These are phyloP conservation scores for Cataglyphis livida DNA, from an alignment of 2,888 invertebrate genomes.

Conservation along the genomic window DNA sequence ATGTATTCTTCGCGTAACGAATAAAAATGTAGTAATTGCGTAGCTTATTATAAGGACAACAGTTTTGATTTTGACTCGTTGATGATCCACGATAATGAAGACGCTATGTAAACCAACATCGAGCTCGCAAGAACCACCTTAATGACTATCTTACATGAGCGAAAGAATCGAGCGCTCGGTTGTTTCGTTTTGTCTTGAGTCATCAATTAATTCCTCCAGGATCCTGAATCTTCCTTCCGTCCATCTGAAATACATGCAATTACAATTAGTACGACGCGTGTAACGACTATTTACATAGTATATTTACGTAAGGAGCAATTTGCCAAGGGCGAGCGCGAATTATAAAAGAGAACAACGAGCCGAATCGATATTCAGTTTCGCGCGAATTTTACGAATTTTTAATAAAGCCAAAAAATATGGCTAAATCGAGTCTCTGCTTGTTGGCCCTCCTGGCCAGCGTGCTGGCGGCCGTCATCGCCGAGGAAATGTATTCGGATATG, in stretches of 20 bases:
- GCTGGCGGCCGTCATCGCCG: background rate
- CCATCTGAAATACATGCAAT: conserved; percentile 1
- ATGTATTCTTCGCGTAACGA: background rate
- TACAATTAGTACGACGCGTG: conserved; percentile 2
- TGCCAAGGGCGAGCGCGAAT: conserved; percentile 12
- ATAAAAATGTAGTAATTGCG: background rate
- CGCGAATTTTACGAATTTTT: background rate
- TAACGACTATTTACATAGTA: conserved; percentile 33
- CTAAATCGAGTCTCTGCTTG: background rate
- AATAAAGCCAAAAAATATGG: conserved; percentile 17
- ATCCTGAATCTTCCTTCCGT: conserved; percentile 8
- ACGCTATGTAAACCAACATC: conserved; percentile 17
- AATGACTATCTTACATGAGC: conserved; percentile 11
- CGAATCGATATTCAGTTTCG: conserved; percentile 28
- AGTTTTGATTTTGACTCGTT: conserved; percentile 14
- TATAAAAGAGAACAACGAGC: conserved; percentile 23
- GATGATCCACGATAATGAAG: conserved; percentile 8
- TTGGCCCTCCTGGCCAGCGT: conserved; percentile 3
- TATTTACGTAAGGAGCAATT: conserved; percentile 37
- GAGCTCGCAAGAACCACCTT: background rate
- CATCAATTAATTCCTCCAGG: conserved; percentile 30
- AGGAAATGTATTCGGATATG: conserved; percentile 29
- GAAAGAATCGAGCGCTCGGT: background rate
- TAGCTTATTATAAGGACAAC: background rate
- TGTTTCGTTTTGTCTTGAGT: background rate